Conservation (phyloP, 1,140 invertebrate species). For the Drosophila insularis region DNA sequence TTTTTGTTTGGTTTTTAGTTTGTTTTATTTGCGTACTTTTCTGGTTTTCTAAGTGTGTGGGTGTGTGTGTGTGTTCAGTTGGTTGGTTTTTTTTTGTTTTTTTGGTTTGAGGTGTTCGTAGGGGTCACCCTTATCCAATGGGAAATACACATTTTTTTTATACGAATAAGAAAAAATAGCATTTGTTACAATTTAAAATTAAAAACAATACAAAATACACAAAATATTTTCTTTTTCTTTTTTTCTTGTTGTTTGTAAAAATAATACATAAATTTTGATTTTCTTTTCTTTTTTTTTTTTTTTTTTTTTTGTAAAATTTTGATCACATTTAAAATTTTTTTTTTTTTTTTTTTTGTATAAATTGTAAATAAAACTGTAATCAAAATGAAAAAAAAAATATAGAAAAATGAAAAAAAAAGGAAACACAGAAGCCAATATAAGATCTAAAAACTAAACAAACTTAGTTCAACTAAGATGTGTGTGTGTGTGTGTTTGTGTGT, state of each 20-base stretch:
- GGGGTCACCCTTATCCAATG: slow-evolving; percentile 8
- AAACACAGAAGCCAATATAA: slow-evolving; percentile 8
- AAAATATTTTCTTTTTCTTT: slow-evolving; percentile 1
- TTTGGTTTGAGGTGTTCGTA: neutral
- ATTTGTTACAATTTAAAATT: neutral
- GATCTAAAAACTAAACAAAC: slow-evolving; percentile 35
- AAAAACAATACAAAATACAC: neutral
- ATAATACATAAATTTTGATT: slow-evolving; percentile 60
- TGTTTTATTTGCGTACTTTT: slow-evolving; percentile 8
- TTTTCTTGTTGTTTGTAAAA: slow-evolving; percentile 25
- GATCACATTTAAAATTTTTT: slow-evolving; percentile 54
- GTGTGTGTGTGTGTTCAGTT: slow-evolving; percentile 1
- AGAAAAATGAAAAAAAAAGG: slow-evolving; percentile 3
- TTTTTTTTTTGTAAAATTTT: slow-evolving; percentile 25
- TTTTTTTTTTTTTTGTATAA: slow-evolving; percentile 47
- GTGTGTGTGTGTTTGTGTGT: neutral
- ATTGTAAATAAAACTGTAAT: slow-evolving; percentile 71
- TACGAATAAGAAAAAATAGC: slow-evolving; percentile 6
- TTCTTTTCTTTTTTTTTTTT: slow-evolving; percentile 22
- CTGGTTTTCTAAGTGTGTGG: neutral
- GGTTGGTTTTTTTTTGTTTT: neutral
- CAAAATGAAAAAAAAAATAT: slow-evolving; percentile 54
- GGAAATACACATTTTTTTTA: neutral
- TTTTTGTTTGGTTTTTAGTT: neutral
- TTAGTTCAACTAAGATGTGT: slow-evolving; percentile 62